These are phyloP conservation scores for Chaetoderma sp. DNA, from an alignment of 2,888 invertebrate species.

Conservation along the genomic window DNA sequence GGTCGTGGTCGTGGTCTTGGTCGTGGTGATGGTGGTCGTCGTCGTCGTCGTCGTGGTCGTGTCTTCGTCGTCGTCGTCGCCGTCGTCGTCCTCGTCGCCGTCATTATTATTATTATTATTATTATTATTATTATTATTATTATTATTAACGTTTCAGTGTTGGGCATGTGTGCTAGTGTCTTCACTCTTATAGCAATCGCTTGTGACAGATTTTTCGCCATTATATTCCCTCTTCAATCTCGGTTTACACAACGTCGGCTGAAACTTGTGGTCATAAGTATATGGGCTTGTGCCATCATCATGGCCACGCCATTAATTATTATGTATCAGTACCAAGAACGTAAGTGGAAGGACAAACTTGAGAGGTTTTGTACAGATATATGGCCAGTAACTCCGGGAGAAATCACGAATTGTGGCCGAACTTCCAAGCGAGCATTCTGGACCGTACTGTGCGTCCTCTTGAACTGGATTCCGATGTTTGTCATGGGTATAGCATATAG, in stretches of 20 bases:
- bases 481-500: constrained; percentile 52
- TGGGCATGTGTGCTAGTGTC: constrained; percentile 56
- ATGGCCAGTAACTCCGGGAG: constrained; percentile 45
- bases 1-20: too few relatives aligned
- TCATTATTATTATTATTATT: too few relatives aligned
- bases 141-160: too few relatives aligned
- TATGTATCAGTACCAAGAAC: constrained; percentile 48
- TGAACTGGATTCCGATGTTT: constrained; percentile 62
- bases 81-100: too few relatives aligned
- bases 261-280: constrained; percentile 42
- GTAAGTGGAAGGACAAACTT: constrained; percentile 49
- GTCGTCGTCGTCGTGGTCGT: too few relatives aligned
- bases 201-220: constrained; percentile 59
- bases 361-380: constrained; percentile 56
- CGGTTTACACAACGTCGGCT: constrained; percentile 52
- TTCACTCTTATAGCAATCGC: constrained; percentile 57
- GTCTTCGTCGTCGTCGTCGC: too few relatives aligned
- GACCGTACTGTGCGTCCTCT: constrained; percentile 53
- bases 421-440: constrained; percentile 53
- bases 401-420: constrained; percentile 48
- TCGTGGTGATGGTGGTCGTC: too few relatives aligned
- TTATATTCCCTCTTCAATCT: constrained; percentile 56
- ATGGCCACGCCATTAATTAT: constrained; percentile 51
- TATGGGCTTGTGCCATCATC: constrained; percentile 48
- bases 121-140: too few relatives aligned